Evolutionary conservation across 2,113 vertebrate genomes (phyloP).

Genomic region (Scophthalmus maximus): DNA sequence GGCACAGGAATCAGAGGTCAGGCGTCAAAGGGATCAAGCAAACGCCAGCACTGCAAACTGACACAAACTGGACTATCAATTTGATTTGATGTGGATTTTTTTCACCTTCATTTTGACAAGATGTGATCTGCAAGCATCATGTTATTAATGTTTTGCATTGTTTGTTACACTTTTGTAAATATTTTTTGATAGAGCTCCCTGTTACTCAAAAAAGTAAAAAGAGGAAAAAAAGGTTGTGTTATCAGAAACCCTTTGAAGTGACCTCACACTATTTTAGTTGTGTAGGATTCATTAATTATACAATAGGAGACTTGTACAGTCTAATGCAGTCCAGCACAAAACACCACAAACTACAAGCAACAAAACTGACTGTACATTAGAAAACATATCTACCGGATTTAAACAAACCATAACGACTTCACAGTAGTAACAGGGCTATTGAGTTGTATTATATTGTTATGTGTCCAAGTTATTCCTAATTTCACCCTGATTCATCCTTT

Average conservation of each 20-base stretch:
- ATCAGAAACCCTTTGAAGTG: constrained; percentile 11
- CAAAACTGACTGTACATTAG: neutral
- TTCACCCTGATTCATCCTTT: neutral
- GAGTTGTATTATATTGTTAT: neutral
- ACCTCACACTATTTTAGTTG: neutral
- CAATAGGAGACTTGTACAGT: neutral
- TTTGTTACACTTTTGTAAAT: constrained; percentile 37
- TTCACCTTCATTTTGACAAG: neutral
- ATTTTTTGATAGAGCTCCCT: neutral
- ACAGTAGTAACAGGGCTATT: neutral
- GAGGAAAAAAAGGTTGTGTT: neutral
- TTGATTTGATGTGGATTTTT: neutral
- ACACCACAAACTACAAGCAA: neutral
- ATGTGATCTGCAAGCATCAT: constrained; percentile 13
- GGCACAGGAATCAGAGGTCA: constrained; percentile 79
- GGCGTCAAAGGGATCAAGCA: neutral
- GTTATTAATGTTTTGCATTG: neutral
- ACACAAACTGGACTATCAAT: neutral
- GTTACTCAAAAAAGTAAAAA: constrained; percentile 14
- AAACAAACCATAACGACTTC: neutral
- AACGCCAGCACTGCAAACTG: constrained; percentile 15
- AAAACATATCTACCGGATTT: neutral
- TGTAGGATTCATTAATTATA: neutral
- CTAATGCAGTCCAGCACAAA: neutral
- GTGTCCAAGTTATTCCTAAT: neutral